Evolutionary conservation across 2,888 invertebrate species (phyloP), one percentile per base, ranked within the genome.

Genomic region (Hybos culiciformis): DNA sequence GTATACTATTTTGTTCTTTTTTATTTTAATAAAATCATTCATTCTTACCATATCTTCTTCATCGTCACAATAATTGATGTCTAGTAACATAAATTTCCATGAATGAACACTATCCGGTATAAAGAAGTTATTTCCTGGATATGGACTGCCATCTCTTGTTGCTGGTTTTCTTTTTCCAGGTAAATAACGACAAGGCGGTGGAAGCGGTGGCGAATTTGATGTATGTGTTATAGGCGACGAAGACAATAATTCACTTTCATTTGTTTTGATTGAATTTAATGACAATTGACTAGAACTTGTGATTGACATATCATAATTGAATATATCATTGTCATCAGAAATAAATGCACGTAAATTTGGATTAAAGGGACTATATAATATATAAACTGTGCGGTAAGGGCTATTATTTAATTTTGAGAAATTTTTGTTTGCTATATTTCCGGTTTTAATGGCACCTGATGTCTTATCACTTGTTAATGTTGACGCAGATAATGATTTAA

Each of bases 31-130:
- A 32, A 31, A n/a, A n/a, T 8, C 3, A 44, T 18, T 42, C 41
- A 31, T 23, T 58, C 66, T 66, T 49, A 67, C 67, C 63, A 66
- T 56, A 48, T 66, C 66, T 57, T 67, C 67, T 54, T 67, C 67
- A 54, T 67, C 67, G 51, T 67, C 67, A 38, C 59, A 52, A 42
- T 56, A 61, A 50, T 61, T 56, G 40, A 59, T 56, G 52, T 60
- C 52, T 49, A 60, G 53, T 26, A 67, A 53, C 54, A 58, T 55
- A 42, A 54, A 56, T 48, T 63, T 63, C 67, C 67, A 67, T 12
- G 62, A 63, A 49, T 61, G 52, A 45, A 66, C 64, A 31, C 60
- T 59, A 39, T 55, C 54, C 23, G 61, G 53, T 15, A 58, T 44
- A 40, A 54, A 45, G n/a, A n/a, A 29, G n/a, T 12, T 50, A 51